Conservation (phyloP, 2,113 vertebrate species). For the Labeo catla region DNA sequence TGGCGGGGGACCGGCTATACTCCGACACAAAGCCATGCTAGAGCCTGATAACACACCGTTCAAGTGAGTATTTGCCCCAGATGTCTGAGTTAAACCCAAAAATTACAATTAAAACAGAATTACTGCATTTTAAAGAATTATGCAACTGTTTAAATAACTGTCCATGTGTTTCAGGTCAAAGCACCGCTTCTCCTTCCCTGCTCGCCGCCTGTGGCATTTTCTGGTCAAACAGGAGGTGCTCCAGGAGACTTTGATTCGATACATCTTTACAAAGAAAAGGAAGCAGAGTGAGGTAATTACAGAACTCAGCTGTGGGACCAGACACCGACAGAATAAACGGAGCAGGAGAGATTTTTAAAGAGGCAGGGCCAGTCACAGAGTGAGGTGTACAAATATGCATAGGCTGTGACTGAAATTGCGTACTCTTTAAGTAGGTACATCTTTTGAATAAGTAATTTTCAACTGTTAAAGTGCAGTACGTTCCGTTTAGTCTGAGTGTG, state of each 20-base stretch:
- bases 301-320: background rate
- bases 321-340: background rate
- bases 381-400: background rate
- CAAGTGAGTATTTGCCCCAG: conserved; percentile 80
- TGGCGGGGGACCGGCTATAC: conserved; percentile 87
- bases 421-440: too few relatives aligned
- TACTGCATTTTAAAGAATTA: background rate
- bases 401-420: too few relatives aligned
- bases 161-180: conserved; percentile 79
- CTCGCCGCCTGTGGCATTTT: conserved; percentile 94
- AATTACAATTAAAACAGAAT: too few relatives aligned
- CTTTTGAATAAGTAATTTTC: too few relatives aligned
- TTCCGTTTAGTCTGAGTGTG: too few relatives aligned
- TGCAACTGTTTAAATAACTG: background rate
- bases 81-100: background rate
- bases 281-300: conserved; percentile 94
- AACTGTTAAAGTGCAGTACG: too few relatives aligned
- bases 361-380: background rate
- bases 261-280: conserved; percentile 98
- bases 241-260: conserved; percentile 94
- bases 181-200: conserved; percentile 90
- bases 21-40: conserved; percentile 96
- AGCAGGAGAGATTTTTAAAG: background rate
- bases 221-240: conserved; percentile 96
- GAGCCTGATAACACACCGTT: conserved; percentile 98